Conservation (phyloP, 1,140 invertebrate species). For the Drosophila nigromelanica region DNA sequence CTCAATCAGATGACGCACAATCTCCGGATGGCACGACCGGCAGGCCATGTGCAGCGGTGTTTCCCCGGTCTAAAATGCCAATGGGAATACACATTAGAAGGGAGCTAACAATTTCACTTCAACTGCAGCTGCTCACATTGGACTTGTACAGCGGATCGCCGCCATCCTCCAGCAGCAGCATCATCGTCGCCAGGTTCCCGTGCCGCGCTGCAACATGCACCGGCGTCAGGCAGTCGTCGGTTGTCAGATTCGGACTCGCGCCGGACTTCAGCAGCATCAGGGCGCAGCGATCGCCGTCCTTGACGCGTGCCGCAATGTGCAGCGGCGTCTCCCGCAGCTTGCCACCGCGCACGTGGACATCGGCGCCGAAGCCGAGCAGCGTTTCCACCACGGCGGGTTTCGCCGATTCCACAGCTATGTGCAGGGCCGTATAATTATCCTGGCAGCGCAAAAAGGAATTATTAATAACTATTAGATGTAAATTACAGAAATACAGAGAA, state of each 20-base stretch:
- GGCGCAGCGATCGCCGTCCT: constrained; percentile 97
- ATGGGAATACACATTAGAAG: too few species aligned
- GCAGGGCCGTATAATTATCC: constrained; percentile 99
- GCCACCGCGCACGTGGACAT: constrained; percentile 97
- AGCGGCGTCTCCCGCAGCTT: constrained; percentile 95
- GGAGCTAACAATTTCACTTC: neutral
- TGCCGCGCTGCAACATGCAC: constrained; percentile 95
- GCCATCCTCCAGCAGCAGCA: constrained; percentile 94
- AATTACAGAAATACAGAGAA: too few species aligned
- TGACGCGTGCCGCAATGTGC: constrained; percentile 96
- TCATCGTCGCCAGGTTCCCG: constrained; percentile 93
- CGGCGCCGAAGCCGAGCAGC: constrained; percentile 96
- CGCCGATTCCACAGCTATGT: constrained; percentile 98
- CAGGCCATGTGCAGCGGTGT: constrained; percentile 97
- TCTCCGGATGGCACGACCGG: constrained; percentile 92
- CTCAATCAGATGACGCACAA: constrained; percentile 92
- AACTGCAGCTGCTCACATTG: constrained; percentile 87
- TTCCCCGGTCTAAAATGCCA: constrained; percentile 91
- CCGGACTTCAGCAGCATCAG: constrained; percentile 99
- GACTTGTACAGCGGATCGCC: constrained; percentile 95
- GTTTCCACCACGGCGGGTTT: constrained; percentile 98
- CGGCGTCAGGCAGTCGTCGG: constrained; percentile 96
- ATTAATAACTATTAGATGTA: too few species aligned
- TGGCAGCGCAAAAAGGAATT: constrained; percentile 76
- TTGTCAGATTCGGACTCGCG: constrained; percentile 96